Evolutionary conservation across 2,888 invertebrate genomes (phyloP).

Genomic region (Phengaris arion): DNA sequence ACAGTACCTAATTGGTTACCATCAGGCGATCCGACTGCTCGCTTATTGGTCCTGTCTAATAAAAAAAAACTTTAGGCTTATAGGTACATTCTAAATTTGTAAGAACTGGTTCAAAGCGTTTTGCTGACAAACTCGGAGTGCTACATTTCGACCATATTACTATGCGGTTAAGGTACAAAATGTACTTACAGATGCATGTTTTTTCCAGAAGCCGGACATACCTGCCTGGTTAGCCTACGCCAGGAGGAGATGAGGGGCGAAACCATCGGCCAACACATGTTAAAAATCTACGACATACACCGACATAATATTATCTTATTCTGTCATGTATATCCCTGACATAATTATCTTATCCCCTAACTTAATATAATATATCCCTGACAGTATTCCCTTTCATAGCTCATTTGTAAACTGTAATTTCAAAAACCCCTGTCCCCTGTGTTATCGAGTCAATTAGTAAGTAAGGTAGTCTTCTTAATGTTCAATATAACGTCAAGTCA

Average conservation of each 20-base stretch:
- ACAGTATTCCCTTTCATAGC: neutral
- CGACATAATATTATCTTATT: neutral
- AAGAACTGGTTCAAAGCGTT: no score
- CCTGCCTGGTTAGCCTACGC: conserved; percentile 88
- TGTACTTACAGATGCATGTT: conserved; percentile 27
- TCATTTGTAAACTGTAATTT: conserved; percentile 12
- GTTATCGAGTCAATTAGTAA: conserved; percentile 36
- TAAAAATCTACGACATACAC: conserved; percentile 1
- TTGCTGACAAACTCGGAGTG: no score
- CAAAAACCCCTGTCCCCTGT: conserved; percentile 9
- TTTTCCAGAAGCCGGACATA: conserved; percentile 70
- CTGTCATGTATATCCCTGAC: conserved; percentile 9
- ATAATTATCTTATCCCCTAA: neutral
- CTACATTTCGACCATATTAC: no score
- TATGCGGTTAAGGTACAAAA: neutral
- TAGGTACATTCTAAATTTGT: no score
- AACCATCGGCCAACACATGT: conserved; percentile 66
- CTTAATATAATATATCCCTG: neutral
- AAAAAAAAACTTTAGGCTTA: no score
- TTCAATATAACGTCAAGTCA: conserved; percentile 42
- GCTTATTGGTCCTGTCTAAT: no score
- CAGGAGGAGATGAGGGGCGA: conserved; percentile 95
- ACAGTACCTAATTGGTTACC: no score
- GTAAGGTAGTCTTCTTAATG: conserved; percentile 33
- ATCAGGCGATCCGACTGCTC: no score